Evolutionary conservation across 2,888 invertebrate species (phyloP).

Genomic region (Entomobrya multifasciata): DNA sequence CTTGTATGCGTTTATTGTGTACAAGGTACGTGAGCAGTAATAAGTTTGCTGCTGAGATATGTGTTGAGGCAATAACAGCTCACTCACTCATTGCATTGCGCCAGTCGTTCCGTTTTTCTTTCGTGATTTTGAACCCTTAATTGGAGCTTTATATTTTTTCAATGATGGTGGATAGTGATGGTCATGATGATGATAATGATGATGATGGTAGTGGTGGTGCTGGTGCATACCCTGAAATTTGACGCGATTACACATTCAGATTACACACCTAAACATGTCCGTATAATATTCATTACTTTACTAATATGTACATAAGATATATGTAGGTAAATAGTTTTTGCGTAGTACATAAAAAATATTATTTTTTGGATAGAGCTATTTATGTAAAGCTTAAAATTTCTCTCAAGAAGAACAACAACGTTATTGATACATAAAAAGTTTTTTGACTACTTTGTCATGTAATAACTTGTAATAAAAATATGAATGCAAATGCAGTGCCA

Average conservation of each 20-base stretch:
- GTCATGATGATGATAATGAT: constrained; percentile 18
- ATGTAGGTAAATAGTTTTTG: neutral
- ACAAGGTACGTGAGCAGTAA: constrained; percentile 20
- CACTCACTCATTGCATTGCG: neutral
- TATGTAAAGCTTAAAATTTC: too few relatives aligned
- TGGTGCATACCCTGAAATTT: constrained; percentile 60
- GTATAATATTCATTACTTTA: constrained; percentile 21
- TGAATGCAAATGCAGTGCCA: constrained; percentile 28
- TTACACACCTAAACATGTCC: constrained; percentile 44
- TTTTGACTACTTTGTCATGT: constrained; percentile 67
- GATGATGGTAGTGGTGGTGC: neutral
- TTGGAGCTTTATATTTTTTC: constrained; percentile 57
- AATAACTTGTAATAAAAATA: constrained; percentile 59
- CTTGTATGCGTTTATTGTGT: neutral
- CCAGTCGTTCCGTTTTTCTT: constrained; percentile 51
- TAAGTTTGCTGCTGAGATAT: neutral
- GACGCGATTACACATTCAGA: constrained; percentile 63
- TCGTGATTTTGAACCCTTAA: constrained; percentile 68
- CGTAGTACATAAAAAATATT: too few relatives aligned
- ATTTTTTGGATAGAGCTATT: too few relatives aligned
- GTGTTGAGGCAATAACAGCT: constrained; percentile 37
- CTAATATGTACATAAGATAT: constrained; percentile 2
- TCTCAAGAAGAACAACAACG: too few relatives aligned
- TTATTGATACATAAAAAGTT: too few relatives aligned
- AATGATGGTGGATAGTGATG: constrained; percentile 49